Evolutionary conservation across 2,113 vertebrate species (phyloP), one percentile per base, ranked within the genome.

Genomic region (Rhipidura dahli): DNA sequence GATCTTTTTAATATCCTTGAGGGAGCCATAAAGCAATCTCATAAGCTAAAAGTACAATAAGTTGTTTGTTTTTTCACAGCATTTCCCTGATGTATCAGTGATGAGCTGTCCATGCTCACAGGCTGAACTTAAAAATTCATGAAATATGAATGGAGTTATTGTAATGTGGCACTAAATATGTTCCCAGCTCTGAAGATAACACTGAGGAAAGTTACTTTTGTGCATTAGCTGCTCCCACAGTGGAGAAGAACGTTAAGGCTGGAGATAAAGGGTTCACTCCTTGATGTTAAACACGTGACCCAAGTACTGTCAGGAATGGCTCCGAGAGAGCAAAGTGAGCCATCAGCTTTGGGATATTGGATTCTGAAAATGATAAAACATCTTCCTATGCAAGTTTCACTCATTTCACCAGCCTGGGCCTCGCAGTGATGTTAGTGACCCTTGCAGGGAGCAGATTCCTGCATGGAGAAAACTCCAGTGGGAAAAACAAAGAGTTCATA

Each of bases 1-100:
- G 77, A 84, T 91, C 24, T 87, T 77, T 95, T 94, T 96, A 92
- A 89, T 96, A 96, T 95, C 91, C 83, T 93, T 76, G 57, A 87
- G 81, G 47, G 77, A 91, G 27, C 49, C 76, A 57, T 23, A 66
- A 54, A 82, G 69, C 69, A 76, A 82, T 91, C 65, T 94, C 73
- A 51, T 87, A 71, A 95, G 87, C 65, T 60, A 44, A 33, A 94
- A 89, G 61, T 49, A 95, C 87, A 94, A 33, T 87, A 79, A 68
- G 73, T 72, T 76, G 37, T 80, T 94, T 92, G 77, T 71, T 89
- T 95, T 93, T 89, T 50, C 73, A 18, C 86, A 78, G 60, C 86
- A 11, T 87, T 87, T 92, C 81, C 71, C 77, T 76, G 83, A 94
- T 87, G 83, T 71, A 79, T 94, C 83, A 91, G 51, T 61, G 87